phyloP scores from a whole-genome alignment of 2,888 invertebrate genomes.

The Uropetala carovei region DNA sequence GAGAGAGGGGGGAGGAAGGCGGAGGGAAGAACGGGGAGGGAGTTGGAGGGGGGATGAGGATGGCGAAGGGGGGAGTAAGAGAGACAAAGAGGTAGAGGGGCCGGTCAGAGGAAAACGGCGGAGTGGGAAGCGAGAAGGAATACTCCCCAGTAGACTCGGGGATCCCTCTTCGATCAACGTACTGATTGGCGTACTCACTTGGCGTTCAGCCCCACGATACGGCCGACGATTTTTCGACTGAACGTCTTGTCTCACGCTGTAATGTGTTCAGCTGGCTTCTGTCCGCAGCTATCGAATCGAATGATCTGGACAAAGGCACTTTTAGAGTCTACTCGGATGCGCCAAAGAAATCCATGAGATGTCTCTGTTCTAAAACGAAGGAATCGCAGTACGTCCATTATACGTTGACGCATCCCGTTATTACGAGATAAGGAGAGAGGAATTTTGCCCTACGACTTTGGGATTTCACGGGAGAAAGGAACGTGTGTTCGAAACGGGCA shows the following conservation, averaged over 20 bases:
- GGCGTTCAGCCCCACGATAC: background rate
- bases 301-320: background rate
- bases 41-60: background rate
- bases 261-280: background rate
- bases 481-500: background rate
- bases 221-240: too few relatives aligned
- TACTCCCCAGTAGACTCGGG: background rate
- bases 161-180: background rate
- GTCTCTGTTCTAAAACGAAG: background rate
- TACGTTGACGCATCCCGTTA: background rate
- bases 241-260: too few relatives aligned
- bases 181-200: background rate
- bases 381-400: background rate
- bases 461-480: background rate
- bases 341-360: background rate
- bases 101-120: too few relatives aligned
- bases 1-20: background rate
- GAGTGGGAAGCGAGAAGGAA: too few relatives aligned
- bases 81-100: too few relatives aligned
- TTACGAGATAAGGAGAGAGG: background rate
- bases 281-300: background rate
- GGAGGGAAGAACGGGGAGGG: background rate
- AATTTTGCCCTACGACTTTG: background rate
- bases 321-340: background rate
- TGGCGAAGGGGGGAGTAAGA: too few relatives aligned